phyloP scores from a whole-genome alignment of 2,888 invertebrate genomes.

The Chalcis sispes region DNA sequence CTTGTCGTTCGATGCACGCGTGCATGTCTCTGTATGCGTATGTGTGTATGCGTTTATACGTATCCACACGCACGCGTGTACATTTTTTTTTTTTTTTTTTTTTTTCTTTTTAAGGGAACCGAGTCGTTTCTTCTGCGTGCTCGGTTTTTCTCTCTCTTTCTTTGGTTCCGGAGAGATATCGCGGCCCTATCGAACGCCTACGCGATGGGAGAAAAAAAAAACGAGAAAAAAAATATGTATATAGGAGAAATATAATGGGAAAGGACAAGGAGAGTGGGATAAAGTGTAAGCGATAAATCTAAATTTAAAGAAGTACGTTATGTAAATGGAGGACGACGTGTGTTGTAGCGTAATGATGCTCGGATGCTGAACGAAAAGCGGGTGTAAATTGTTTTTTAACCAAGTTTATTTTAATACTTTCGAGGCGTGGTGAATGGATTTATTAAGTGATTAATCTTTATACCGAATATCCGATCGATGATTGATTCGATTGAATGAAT shows the following conservation, averaged over 20 bases:
- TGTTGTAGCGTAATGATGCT: background rate
- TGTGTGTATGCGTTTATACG: background rate
- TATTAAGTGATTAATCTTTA: too few species aligned
- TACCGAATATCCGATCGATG: too few species aligned
- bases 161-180: slow-evolving; percentile 24
- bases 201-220: background rate
- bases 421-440: too few species aligned
- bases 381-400: too few species aligned
- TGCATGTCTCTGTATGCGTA: background rate
- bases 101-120: too few species aligned
- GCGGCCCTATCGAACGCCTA: slow-evolving; percentile 48
- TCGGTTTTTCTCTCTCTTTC: slow-evolving; percentile 26
- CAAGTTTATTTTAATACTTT: too few species aligned
- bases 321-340: slow-evolving; percentile 28
- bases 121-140: too few species aligned
- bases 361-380: background rate
- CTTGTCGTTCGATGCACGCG: slow-evolving; percentile 21
- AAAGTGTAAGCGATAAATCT: slow-evolving; percentile 29
- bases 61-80: slow-evolving; percentile 17
- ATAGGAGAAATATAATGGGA: slow-evolving; percentile 7
- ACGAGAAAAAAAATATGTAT: background rate
- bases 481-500: too few species aligned
- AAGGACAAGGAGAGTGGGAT: background rate
- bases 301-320: slow-evolving; percentile 22
- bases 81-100: background rate